These are phyloP conservation scores for Odocoileus virginianus DNA, from an alignment of 2,113 vertebrate genomes.

Conservation along the genomic window DNA sequence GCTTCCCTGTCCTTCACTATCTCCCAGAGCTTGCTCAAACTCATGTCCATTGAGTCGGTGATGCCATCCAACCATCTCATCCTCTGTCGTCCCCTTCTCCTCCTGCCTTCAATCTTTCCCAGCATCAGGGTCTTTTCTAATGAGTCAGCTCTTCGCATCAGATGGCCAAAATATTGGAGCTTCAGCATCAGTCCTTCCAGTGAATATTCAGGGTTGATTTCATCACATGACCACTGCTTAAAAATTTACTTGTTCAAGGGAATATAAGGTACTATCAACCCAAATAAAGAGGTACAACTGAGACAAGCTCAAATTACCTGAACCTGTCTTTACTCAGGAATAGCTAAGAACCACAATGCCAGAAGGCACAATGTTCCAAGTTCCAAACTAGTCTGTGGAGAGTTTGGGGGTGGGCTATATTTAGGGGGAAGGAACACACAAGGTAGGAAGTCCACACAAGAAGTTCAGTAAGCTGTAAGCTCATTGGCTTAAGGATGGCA, in stretches of 20 bases:
- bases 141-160: background rate
- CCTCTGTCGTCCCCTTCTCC: background rate
- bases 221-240: background rate
- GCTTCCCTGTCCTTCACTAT: background rate
- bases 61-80: background rate
- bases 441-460: background rate
- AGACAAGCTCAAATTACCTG: background rate
- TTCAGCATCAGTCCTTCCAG: background rate
- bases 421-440: background rate
- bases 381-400: rapidly evolving
- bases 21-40: background rate
- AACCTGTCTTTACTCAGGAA: background rate
- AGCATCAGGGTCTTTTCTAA: background rate
- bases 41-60: background rate
- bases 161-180: background rate
- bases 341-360: background rate
- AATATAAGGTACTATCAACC: background rate
- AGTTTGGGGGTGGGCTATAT: background rate
- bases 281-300: background rate
- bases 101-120: background rate
- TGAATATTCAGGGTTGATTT: background rate
- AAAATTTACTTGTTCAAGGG: background rate
- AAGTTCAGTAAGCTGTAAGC: background rate
- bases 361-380: rapidly evolving
- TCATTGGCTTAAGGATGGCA: background rate